phyloP scores from a whole-genome alignment of 2,113 vertebrate genomes.

The human (Homo sapiens) region GRCh38 chrX:33627501-33628000 shows the following conservation, averaged over 20 bases:
- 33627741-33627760: not conserved
- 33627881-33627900: not conserved
- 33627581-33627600: not conserved
- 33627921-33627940: not conserved
- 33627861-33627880: not conserved
- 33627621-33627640: not conserved
- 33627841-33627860: not conserved
- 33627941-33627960: not conserved
- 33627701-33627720: not conserved
- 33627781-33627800: not conserved
- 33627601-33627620: not conserved
- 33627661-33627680: not conserved
- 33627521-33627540: not conserved
- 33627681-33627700: not conserved
- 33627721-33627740: not conserved
- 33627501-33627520: not conserved
- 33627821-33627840: not conserved
- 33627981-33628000: not conserved
- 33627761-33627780: not conserved
- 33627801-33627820: not conserved
- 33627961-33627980: not conserved
- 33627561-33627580: not conserved
- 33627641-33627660: conserved; percentile 2
- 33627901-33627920: conserved; percentile 1
- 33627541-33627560: not conserved